A percentile compares a stretch with the other conserved stretches of the same genome.
Evolutionary conservation across 1,140 invertebrate species (phyloP).

Genomic region (Cardiocondyla obscurior): DNA sequence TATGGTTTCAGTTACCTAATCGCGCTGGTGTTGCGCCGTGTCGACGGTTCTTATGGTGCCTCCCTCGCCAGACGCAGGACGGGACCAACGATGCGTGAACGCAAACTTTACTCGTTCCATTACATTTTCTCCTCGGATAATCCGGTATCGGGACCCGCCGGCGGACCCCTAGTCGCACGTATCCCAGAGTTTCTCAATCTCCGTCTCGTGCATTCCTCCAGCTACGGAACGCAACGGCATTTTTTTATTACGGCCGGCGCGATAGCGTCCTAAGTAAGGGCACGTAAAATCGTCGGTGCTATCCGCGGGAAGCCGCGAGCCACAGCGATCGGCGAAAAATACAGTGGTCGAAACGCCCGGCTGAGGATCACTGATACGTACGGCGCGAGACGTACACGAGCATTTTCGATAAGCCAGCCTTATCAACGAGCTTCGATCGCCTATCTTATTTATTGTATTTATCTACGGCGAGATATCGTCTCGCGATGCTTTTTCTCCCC

Average conservation of each 20-base stretch:
- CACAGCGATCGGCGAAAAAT: not conserved
- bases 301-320: not conserved
- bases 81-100: slow-evolving; percentile 73
- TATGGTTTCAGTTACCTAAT: slow-evolving; percentile 75
- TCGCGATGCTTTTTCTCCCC: not conserved
- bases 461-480: not conserved
- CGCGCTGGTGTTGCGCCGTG: slow-evolving; percentile 61
- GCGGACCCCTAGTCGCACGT: slow-evolving; percentile 13
- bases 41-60: slow-evolving; percentile 57
- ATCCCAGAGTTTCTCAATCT: slow-evolving; percentile 47
- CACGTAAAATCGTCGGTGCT: not conserved
- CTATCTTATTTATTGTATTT: slow-evolving; percentile 24
- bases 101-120: slow-evolving; percentile 72
- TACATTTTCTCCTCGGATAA: slow-evolving; percentile 70
- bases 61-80: slow-evolving; percentile 48
- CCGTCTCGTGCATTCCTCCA: not conserved
- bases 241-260: not conserved
- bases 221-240: not conserved
- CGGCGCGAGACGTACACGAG: not conserved
- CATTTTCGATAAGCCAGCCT: not conserved
- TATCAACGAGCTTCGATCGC: slow-evolving; percentile 20
- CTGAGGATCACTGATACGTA: slow-evolving; percentile 39
- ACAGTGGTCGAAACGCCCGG: not conserved
- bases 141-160: slow-evolving; percentile 52
- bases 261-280: slow-evolving; percentile 38